Percentiles rank a stretch among this genome's conserved stretches.
phyloP scores from a whole-genome alignment of 2,888 invertebrate genomes.

The Nemotelus nigrinus region DNA sequence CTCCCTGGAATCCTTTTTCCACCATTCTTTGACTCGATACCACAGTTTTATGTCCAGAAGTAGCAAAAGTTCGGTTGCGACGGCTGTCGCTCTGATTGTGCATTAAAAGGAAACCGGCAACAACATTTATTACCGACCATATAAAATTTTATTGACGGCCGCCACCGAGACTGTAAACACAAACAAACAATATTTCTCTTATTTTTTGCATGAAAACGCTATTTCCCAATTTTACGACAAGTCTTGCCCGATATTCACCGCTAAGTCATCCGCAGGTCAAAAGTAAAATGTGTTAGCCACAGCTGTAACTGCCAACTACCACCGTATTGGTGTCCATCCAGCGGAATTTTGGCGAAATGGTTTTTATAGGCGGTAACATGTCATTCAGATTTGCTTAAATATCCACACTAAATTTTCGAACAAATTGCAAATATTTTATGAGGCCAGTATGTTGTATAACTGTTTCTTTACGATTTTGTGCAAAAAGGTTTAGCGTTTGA shows the following conservation, averaged over 20 bases:
- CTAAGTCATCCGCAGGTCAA: background rate
- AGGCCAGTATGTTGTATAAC: slow-evolving; percentile 5
- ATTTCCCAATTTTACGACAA: background rate
- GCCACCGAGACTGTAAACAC: background rate
- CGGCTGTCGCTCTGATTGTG: background rate
- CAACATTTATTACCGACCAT: background rate
- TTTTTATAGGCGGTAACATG: background rate
- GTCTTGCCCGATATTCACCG: background rate
- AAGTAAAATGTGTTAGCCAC: background rate
- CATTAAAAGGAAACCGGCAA: background rate
- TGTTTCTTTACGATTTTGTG: slow-evolving; percentile 7
- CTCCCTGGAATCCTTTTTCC: too few relatives aligned
- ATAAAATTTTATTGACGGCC: slow-evolving; percentile 3
- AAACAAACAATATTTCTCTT: background rate
- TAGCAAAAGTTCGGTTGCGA: background rate
- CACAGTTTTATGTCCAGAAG: too few relatives aligned
- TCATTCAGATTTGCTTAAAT: background rate
- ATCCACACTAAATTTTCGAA: background rate
- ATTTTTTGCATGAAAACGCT: background rate
- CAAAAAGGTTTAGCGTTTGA: slow-evolving; percentile 20
- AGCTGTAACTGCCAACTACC: background rate
- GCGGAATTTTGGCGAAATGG: background rate
- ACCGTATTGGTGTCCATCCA: background rate
- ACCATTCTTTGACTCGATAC: too few relatives aligned
- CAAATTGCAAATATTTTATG: background rate